Conservation (phyloP, 2,113 vertebrate genomes). For the Gambusia affinis region DNA sequence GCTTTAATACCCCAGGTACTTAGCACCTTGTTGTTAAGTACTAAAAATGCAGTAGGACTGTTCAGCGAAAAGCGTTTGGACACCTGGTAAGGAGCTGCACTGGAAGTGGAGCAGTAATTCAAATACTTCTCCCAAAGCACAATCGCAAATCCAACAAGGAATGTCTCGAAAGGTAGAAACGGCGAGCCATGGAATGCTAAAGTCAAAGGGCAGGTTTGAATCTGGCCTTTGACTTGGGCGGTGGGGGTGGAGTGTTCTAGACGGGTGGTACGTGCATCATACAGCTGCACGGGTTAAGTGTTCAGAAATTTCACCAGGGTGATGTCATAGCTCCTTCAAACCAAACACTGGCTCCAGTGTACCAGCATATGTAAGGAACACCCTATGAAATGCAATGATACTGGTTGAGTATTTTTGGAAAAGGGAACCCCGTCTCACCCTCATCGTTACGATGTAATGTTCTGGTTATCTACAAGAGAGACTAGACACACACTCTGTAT, state of each 20-base stretch:
- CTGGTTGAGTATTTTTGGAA: too few relatives aligned
- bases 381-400: too few relatives aligned
- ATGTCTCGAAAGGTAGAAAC: constrained; percentile 8
- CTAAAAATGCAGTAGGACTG: neutral
- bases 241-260: neutral
- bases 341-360: too few relatives aligned
- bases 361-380: too few relatives aligned
- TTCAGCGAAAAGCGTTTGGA: neutral
- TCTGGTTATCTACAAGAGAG: neutral
- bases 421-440: neutral
- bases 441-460: neutral
- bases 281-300: neutral
- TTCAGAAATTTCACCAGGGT: neutral
- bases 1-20: neutral
- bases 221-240: neutral
- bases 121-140: neutral
- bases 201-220: constrained; percentile 16
- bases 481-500: neutral
- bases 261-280: neutral
- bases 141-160: constrained; percentile 5
- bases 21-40: neutral
- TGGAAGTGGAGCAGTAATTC: neutral
- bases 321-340: neutral
- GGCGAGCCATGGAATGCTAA: neutral
- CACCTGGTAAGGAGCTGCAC: neutral